Evolutionary conservation across 2,888 invertebrate genomes (phyloP).

Genomic region (Rhodophaea formosa): DNA sequence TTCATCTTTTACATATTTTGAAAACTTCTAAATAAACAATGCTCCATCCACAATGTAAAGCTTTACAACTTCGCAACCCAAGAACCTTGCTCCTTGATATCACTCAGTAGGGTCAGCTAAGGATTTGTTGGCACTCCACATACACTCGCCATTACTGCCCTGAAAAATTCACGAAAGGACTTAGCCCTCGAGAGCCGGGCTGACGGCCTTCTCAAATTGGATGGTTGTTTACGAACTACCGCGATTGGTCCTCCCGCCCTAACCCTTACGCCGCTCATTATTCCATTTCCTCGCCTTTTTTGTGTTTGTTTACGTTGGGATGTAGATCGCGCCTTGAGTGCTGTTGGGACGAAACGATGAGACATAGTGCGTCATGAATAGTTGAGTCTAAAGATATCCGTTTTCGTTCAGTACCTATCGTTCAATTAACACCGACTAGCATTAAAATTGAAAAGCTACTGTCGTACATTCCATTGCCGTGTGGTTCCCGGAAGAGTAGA

Average conservation of each 20-base stretch:
- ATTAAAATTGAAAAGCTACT: no score
- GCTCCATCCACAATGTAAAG: no score
- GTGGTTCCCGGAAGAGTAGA: no score
- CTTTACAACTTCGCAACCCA: no score
- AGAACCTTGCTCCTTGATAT: background rate
- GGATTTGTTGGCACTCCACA: slow-evolving; percentile 11
- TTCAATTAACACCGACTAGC: no score
- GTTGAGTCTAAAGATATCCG: no score
- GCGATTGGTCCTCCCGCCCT: slow-evolving; percentile 15
- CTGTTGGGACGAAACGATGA: background rate
- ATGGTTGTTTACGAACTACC: slow-evolving; percentile 17
- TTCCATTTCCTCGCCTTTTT: slow-evolving; percentile 18
- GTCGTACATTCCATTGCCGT: no score
- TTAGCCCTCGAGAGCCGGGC: background rate
- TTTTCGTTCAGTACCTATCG: no score
- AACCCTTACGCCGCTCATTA: slow-evolving; percentile 21
- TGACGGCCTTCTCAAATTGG: slow-evolving; percentile 6
- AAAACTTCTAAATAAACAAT: no score
- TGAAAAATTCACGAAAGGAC: slow-evolving; percentile 9
- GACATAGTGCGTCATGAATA: no score
- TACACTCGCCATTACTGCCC: slow-evolving; percentile 4
- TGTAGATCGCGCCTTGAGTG: background rate
- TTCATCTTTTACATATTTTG: no score
- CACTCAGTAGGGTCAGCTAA: slow-evolving; percentile 9
- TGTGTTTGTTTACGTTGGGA: slow-evolving; percentile 3